Evolutionary conservation across 2,113 vertebrate genomes (phyloP), one percentile per base, ranked within the genome.

Genomic region (Notiomystis cincta): DNA sequence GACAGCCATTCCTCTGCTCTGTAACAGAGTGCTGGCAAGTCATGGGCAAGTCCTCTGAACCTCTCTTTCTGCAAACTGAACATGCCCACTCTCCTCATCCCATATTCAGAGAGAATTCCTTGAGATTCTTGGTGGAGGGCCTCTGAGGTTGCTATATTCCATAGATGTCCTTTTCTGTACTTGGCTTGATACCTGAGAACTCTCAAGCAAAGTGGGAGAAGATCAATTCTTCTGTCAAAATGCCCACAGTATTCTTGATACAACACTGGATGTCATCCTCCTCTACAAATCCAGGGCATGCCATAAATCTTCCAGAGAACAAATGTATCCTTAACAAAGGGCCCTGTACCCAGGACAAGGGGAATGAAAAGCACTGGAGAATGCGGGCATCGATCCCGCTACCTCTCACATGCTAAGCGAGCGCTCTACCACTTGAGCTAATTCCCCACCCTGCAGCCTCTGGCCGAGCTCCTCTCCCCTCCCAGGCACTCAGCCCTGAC

Each of bases 401-500:
- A 23, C 94, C 65, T 92, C 95, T 97, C 92, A 3, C 96, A 96
- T 96, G 95, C 96, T 66, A 78, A 64, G 72, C 15, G 4, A 71
- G 80, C 6, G 1, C 80, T 90, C 65, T 84, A 71, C 72, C 71
- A 77, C 28, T 58, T 88, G 86, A 88, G 76, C 58, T 80, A 80
- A 88, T 80, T 88, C 76, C 50, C 50, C 24, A 44, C 6, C 33
- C 17, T 28, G 13, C 45, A 30, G 6, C 37, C 23, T 66, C 33
- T 45, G 3, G 2, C 17, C 3, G 1, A 24, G 7, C 5, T 24
- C 28, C 38, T 37, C 38, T 53, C 56, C 33, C 7, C 33, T 44
- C 16, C 6, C 56, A 61, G 80, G 22, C 13, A 38, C 17, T 13
- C 21, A 38, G 13, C 50, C 25, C 21, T 33, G 7, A 66, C 21